phyloP scores from a whole-genome alignment of 2,113 vertebrate species.

The Hippocampus comes region DNA sequence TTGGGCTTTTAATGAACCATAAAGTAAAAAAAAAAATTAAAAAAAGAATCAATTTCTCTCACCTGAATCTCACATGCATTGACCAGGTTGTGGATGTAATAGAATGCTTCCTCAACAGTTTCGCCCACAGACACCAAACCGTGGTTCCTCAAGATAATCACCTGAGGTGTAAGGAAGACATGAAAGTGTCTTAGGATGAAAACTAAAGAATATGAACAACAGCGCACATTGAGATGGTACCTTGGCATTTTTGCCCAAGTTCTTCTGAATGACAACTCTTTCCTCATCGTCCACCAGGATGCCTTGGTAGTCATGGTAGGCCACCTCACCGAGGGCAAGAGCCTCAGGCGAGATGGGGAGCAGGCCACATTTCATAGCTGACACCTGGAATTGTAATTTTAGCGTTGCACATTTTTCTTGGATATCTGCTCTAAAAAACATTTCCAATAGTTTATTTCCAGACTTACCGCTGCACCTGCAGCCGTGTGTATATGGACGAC shows the following conservation, averaged over 20 bases:
- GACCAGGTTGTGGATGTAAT: slow-evolving; percentile 92
- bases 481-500: slow-evolving; percentile 90
- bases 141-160: slow-evolving; percentile 94
- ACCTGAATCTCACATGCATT: slow-evolving; percentile 98
- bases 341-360: slow-evolving; percentile 94
- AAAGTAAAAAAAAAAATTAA: background rate
- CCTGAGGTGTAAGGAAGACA: slow-evolving; percentile 63
- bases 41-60: slow-evolving; percentile 7
- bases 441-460: background rate
- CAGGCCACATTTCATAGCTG: slow-evolving; percentile 96
- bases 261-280: slow-evolving; percentile 85
- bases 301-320: slow-evolving; percentile 95
- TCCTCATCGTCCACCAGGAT: slow-evolving; percentile 92
- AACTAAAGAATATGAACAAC: background rate
- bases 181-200: background rate
- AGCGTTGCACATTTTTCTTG: no score
- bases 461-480: slow-evolving; percentile 88
- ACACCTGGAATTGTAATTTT: slow-evolving; percentile 75
- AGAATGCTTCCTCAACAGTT: slow-evolving; percentile 95
- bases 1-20: background rate
- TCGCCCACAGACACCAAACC: slow-evolving; percentile 90
- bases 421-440: no score
- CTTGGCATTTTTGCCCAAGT: slow-evolving; percentile 92
- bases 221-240: slow-evolving; percentile 62
- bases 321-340: slow-evolving; percentile 86